Base-by-base conservation (phyloP, 2,113 vertebrate species). In the Anarhynchus alexandrinus region DNA sequence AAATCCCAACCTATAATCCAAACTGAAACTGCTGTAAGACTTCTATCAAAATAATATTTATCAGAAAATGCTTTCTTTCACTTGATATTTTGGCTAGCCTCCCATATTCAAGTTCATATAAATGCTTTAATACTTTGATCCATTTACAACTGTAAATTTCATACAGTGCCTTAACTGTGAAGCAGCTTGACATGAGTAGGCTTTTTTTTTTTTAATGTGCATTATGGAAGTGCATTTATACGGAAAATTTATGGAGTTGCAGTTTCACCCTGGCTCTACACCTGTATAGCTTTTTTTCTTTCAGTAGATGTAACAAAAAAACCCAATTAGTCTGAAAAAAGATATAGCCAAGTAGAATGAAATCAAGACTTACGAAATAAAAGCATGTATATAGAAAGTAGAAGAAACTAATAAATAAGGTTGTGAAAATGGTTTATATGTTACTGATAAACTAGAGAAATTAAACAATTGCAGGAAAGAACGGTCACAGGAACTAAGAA, bases 61-160 rank as follows among this genome's bases (percentile, higher is more conserved):
- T 82, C 62, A 90, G 40, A 59, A 92, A 96, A 88, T 82, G 49
- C 54, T 79, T 94, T 80, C 54, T 96, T 94, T 85, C 54, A 47
- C 69, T 85, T 77, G 57, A 7, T 89, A 20, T 65, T 95, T 94
- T 93, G 78, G 58, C 85, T 82, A 65, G 67, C 21, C 58, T 88
- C 49, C 40, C 36, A 16, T 86, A 82, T 79, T 82, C 45, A 65
- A 25, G 30, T 71, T 89, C 27, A 32, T 91, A 52, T 49, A 82
- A 42, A 57, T 85, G 49, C 62, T 92, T 74, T 82, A 96, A 89
- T 87, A n/a, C 52, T 86, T 94, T 82, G 81, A 91, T 95, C 70
- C 57, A 82, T 89, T 87, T 87, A 42, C 42, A 91, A 11, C 34
- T 55, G 38, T 84, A 87, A 89, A 76, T 83, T 87, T 92, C 52